These are phyloP conservation scores for Heterohyrax brucei DNA, from an alignment of 2,797 vertebrate genomes.

Conservation along the genomic window DNA sequence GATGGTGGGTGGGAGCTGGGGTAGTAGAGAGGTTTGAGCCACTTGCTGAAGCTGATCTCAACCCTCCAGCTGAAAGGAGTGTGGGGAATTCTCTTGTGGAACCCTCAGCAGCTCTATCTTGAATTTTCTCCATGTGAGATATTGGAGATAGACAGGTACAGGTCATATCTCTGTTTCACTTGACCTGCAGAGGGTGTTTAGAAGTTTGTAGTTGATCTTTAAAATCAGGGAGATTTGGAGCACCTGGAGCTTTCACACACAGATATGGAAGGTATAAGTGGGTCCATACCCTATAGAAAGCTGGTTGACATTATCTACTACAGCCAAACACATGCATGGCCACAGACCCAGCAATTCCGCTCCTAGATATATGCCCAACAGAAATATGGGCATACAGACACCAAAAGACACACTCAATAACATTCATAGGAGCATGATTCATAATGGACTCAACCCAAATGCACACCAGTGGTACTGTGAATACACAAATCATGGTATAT, in stretches of 20 bases:
- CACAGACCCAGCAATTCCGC: not conserved
- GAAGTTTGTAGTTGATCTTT: slow-evolving; percentile 47
- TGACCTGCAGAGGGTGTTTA: not conserved
- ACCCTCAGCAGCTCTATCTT: not conserved
- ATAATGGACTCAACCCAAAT: not conserved
- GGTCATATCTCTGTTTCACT: not conserved
- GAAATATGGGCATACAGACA: not conserved
- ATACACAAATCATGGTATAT: not conserved
- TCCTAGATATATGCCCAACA: not conserved
- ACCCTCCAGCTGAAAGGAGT: not conserved
- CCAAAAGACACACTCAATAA: not conserved
- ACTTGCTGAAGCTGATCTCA: not conserved
- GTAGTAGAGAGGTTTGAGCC: not conserved
- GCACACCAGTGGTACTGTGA: not conserved
- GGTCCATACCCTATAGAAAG: not conserved
- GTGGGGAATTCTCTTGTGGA: not conserved
- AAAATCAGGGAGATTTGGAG: not conserved
- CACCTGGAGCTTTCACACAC: not conserved
- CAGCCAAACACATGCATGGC: not conserved
- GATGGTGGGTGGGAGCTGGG: not conserved
- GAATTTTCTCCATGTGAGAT: not conserved
- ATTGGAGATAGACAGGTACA: not conserved
- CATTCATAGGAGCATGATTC: not conserved
- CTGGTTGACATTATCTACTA: not conserved
- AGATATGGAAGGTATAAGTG: not conserved